Conservation (phyloP, 30 jellyfish, hydroid and myxozoan species). For the Turritopsis dohrnii region DNA sequence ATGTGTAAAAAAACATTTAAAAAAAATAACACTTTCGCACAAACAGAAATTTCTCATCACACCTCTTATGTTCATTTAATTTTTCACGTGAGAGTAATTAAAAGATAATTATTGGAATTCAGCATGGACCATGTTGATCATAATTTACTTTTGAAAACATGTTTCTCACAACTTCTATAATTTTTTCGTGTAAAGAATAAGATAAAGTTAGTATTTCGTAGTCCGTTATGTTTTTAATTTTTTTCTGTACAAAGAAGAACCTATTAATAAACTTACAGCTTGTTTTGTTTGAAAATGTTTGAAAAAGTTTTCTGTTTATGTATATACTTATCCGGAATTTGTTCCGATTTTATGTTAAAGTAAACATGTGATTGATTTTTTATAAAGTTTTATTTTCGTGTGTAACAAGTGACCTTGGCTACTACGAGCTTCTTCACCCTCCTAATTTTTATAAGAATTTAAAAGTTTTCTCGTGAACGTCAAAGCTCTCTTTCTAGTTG, state of each 20-base stretch:
- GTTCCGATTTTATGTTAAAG: too few species aligned
- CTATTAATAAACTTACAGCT: background rate
- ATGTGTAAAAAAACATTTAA: background rate
- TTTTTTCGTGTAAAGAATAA: too few species aligned
- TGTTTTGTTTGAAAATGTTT: background rate
- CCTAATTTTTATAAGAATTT: background rate
- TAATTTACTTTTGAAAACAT: too few species aligned
- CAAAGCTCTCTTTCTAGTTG: background rate
- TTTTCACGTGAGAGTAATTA: background rate
- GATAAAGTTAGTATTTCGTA: too few species aligned
- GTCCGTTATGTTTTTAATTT: too few species aligned
- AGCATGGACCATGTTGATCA: background rate
- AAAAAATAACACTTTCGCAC: background rate
- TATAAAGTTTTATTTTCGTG: too few species aligned
- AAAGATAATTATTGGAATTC: background rate
- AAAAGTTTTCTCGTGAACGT: background rate
- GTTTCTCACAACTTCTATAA: too few species aligned
- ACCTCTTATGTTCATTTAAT: background rate
- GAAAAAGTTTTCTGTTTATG: background rate
- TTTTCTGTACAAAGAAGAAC: background rate
- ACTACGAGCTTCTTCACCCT: background rate
- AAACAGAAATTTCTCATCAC: background rate
- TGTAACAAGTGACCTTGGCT: too few species aligned
- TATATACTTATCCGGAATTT: too few species aligned
- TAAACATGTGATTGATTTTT: too few species aligned